A percentile compares a stretch with the other conserved stretches of the same genome.
Conservation (phyloP, 2,797 vertebrate genomes). For the Acropternis orthonyx region DNA sequence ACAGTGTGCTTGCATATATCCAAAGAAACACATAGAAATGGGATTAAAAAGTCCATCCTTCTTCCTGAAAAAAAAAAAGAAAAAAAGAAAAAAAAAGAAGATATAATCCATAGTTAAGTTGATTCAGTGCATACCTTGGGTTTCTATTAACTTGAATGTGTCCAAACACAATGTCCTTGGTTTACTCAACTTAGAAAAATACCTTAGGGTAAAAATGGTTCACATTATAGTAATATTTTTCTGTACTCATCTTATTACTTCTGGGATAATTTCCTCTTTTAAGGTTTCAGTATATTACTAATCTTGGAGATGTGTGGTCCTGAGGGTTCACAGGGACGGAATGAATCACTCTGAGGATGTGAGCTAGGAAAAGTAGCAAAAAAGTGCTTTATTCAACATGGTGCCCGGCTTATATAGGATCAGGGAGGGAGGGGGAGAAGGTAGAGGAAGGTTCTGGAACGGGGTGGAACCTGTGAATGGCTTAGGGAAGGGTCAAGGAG, state of each 20-base stretch:
- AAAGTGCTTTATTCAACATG: too few relatives aligned
- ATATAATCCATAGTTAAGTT: background rate
- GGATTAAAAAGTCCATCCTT: background rate
- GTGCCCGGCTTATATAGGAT: too few relatives aligned
- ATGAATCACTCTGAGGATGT: too few relatives aligned
- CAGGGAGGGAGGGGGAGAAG: too few relatives aligned
- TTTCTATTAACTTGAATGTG: background rate
- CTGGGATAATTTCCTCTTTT: background rate
- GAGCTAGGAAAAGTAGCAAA: too few relatives aligned
- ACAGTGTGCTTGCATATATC: background rate
- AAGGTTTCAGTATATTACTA: background rate
- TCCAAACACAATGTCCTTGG: background rate
- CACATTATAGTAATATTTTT: background rate
- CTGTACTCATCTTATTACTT: background rate
- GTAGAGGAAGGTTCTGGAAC: too few relatives aligned
- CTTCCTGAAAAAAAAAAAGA: background rate
- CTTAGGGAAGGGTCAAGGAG: too few relatives aligned
- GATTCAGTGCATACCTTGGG: background rate
- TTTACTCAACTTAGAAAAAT: background rate
- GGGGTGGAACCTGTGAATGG: too few relatives aligned
- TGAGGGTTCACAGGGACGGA: too few relatives aligned
- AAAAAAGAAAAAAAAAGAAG: background rate
- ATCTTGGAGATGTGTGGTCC: background rate
- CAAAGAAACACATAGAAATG: background rate
- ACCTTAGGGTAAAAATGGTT: background rate